These are phyloP conservation scores for Apaloderma vittatum DNA, from an alignment of 2,113 vertebrate genomes.

Conservation along the genomic window DNA sequence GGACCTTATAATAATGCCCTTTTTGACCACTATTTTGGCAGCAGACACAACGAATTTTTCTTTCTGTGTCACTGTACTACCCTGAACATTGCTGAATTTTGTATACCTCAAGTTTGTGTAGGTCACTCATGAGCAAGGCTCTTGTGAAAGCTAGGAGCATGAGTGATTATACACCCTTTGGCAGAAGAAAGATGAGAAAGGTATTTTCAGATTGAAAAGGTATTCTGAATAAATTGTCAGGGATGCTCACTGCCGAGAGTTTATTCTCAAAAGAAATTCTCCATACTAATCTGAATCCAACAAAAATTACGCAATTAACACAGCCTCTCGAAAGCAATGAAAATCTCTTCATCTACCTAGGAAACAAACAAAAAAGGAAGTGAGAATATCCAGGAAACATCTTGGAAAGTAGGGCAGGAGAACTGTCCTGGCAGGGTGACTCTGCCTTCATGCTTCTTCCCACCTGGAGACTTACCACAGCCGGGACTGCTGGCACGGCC, in stretches of 20 bases:
- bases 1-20: background rate
- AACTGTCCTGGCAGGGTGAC: background rate
- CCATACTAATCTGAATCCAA: background rate
- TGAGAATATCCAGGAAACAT: background rate
- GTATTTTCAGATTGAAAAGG: background rate
- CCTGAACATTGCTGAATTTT: background rate
- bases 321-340: background rate
- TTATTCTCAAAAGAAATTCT: background rate
- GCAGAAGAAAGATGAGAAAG: background rate
- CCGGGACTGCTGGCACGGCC: background rate
- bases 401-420: background rate
- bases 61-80: background rate
- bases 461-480: background rate
- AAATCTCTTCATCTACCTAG: background rate
- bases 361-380: background rate
- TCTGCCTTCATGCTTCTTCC: background rate
- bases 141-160: background rate
- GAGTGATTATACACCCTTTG: background rate
- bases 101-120: background rate
- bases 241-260: background rate
- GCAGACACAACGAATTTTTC: fast-evolving
- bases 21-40: background rate
- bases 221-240: background rate
- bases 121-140: background rate
- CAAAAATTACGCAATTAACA: background rate